A percentile compares a stretch with the other conserved stretches of the same genome.
Conservation (phyloP, 37 sponge, comb jelly and placozoan genomes). For the Agelas oroides region DNA sequence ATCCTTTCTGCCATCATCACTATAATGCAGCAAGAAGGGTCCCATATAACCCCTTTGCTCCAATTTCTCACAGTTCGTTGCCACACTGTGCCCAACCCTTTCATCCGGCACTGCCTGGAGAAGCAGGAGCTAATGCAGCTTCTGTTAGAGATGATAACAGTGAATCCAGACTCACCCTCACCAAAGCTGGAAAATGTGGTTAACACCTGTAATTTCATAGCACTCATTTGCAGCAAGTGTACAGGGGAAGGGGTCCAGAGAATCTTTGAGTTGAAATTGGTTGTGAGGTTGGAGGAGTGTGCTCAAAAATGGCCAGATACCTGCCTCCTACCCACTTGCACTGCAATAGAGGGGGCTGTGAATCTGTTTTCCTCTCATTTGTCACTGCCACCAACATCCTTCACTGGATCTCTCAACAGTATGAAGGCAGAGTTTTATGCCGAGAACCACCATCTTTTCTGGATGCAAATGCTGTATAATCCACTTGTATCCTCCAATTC, state of each 20-base stretch:
- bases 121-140: background rate
- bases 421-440: slow-evolving; percentile 5
- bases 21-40: slow-evolving; percentile 14
- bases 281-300: slow-evolving; percentile 15
- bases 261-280: slow-evolving; percentile 30
- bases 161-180: background rate
- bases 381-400: no score
- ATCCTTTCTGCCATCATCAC: slow-evolving; percentile 6
- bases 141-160: background rate
- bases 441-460: slow-evolving; percentile 46
- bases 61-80: slow-evolving; percentile 19
- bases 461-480: slow-evolving; percentile 49
- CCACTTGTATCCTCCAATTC: slow-evolving; percentile 8
- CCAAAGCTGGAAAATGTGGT: background rate
- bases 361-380: background rate
- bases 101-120: background rate
- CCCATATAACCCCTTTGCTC: slow-evolving; percentile 4
- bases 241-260: background rate
- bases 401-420: background rate
- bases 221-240: slow-evolving; percentile 18
- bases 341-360: slow-evolving; percentile 31
- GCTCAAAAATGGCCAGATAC: slow-evolving; percentile 24
- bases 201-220: slow-evolving; percentile 25
- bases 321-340: slow-evolving; percentile 16
- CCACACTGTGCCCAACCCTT: background rate